Evolutionary conservation across 2,888 invertebrate species (phyloP).

Genomic region (Melitaea athalia): DNA sequence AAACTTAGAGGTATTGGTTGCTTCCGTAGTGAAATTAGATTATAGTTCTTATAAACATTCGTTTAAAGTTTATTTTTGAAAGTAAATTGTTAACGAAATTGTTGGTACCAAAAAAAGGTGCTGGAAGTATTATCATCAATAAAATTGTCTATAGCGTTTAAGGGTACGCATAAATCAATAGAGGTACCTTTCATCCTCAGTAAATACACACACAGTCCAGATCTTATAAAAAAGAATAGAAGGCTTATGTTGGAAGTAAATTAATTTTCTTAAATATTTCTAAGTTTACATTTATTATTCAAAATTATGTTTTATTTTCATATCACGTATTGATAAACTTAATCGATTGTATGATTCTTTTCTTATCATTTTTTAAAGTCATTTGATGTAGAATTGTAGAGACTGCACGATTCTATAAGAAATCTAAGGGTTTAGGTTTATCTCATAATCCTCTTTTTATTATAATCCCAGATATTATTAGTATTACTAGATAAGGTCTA

Average conservation of each 20-base stretch:
- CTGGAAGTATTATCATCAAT: conserved; percentile 31
- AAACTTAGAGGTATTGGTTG: not conserved
- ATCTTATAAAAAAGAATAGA: not conserved
- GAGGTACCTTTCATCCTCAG: conserved; percentile 23
- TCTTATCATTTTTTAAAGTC: no score
- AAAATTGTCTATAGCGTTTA: conserved; percentile 32
- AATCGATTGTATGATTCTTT: no score
- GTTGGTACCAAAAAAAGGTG: not conserved
- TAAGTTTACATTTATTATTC: not conserved
- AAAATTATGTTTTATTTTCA: not conserved
- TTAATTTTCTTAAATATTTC: no score
- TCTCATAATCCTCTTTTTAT: no score
- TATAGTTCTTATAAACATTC: not conserved
- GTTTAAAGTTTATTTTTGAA: not conserved
- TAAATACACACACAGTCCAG: not conserved
- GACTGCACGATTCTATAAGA: no score
- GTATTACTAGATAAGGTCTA: no score
- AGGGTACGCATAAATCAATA: conserved; percentile 34
- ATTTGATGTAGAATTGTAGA: no score
- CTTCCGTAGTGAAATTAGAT: not conserved
- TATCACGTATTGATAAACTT: not conserved
- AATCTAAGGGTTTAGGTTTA: no score
- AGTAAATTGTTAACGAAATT: not conserved
- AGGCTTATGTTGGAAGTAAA: no score
- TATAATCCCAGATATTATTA: no score